Evolutionary conservation across 2,888 invertebrate genomes (phyloP), one percentile per base, ranked within the genome.

Genomic region (Cantharis nigra): DNA sequence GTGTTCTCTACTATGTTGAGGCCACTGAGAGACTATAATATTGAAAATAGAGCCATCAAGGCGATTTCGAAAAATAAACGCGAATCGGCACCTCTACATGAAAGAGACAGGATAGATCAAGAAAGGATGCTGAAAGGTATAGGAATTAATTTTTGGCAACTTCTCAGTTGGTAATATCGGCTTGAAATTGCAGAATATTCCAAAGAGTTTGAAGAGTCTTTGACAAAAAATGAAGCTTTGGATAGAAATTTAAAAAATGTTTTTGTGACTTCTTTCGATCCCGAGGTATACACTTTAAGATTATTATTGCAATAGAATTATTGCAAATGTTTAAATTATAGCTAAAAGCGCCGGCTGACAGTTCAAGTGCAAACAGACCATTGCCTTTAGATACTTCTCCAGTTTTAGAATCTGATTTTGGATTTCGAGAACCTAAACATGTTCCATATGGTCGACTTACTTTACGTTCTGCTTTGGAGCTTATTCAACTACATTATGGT

Each of bases 11-110:
- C 89, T 82, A 87, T 93, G 70, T 88, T 90, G 23, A 89, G 92
- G 78, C 93, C 94, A 16, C 80, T 91, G 14, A 92, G 92, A 85
- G 91, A 92, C 26, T 94, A 93, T 83, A 96, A 96, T 88, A 90
- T 94, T 2, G 96, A 95, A 86, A 93, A 91, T 87, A 92, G 96
- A 79, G 95, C 95, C 26, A 93, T 93, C 83, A 92, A 92, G 83
- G 88, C 93, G 18, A 91, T 96, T 81, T 91, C 92, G 0, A 90
- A 90, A 85, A 92, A 93, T 67, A 88, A 87, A 78, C 90, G 91
- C 16, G 89, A 88, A 49, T 91, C 92, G 28, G 95, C 96, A n/a
- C 96, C 96, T 0, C 91, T 89, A 84, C 92, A 92, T 86, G 90
- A 92, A 23, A 88, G 91, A 1, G 92, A 92, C 80, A 81, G 91